A percentile compares a stretch with the other conserved stretches of the same genome.
These are phyloP conservation scores for Ischnus inquisitorius DNA, from an alignment of 2,888 invertebrate species.

Conservation along the genomic window DNA sequence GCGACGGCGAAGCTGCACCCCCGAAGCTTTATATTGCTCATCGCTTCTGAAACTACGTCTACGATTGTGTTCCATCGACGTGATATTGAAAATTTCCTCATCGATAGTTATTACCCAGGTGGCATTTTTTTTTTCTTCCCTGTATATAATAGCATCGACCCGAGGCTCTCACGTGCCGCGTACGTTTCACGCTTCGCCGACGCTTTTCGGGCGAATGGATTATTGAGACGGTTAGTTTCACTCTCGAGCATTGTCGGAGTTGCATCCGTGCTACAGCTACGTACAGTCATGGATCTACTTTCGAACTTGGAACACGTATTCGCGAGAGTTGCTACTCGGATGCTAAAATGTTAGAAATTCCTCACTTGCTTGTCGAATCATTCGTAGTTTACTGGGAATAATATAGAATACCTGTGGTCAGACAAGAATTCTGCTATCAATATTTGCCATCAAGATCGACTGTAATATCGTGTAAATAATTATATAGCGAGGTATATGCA, in stretches of 20 bases:
- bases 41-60: too few relatives aligned
- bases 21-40: too few relatives aligned
- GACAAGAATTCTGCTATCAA: too few relatives aligned
- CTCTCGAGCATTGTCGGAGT: slow-evolving; percentile 40
- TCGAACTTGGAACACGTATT: slow-evolving; percentile 38
- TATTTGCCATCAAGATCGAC: too few relatives aligned
- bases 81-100: background rate
- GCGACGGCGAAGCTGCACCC: too few relatives aligned
- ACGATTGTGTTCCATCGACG: slow-evolving; percentile 2
- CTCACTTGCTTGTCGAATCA: slow-evolving; percentile 4
- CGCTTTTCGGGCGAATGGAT: slow-evolving; percentile 54
- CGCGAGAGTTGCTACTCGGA: slow-evolving; percentile 26
- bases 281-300: slow-evolving; percentile 17
- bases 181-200: slow-evolving; percentile 50
- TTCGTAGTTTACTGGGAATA: background rate
- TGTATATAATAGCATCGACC: slow-evolving; percentile 46
- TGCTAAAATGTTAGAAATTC: slow-evolving; percentile 18
- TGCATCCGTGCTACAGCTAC: background rate
- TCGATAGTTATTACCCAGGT: background rate
- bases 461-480: too few relatives aligned
- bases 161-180: slow-evolving; percentile 33
- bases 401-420: too few relatives aligned
- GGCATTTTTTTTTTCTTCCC: slow-evolving; percentile 41
- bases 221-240: slow-evolving; percentile 64
- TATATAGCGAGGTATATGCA: too few relatives aligned